A percentile compares a stretch with the other conserved stretches of the same genome.
Evolutionary conservation across 2,113 vertebrate genomes (phyloP).

Genomic region (Hydrochoerus hydrochaeris): DNA sequence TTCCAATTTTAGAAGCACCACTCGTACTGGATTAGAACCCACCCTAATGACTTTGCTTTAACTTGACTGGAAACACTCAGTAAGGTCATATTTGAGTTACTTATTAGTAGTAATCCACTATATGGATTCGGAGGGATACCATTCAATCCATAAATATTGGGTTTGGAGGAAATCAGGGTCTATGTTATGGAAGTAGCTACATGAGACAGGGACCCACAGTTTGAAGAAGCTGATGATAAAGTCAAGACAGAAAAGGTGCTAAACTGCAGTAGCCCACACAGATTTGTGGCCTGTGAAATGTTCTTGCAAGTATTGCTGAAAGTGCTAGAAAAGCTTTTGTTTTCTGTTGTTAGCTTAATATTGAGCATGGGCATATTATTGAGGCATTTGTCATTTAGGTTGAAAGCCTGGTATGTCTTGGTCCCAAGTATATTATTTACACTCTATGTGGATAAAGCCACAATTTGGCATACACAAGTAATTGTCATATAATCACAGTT

Average conservation of each 20-base stretch:
- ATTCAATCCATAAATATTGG: neutral
- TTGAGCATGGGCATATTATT: neutral
- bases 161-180: neutral
- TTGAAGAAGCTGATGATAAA: neutral
- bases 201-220: neutral
- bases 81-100: neutral
- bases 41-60: neutral
- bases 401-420: neutral
- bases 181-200: too few relatives aligned
- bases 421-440: neutral
- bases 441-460: neutral
- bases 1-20: neutral
- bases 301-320: neutral
- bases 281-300: neutral
- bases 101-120: neutral
- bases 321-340: neutral
- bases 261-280: neutral
- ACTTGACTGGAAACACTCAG: neutral
- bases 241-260: neutral
- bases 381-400: neutral
- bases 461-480: neutral
- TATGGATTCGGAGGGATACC: neutral
- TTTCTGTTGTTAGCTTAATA: neutral
- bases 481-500: neutral
- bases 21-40: neutral